Evolutionary conservation across 1,140 invertebrate genomes (phyloP).

Genomic region (Drosophila bocki): DNA sequence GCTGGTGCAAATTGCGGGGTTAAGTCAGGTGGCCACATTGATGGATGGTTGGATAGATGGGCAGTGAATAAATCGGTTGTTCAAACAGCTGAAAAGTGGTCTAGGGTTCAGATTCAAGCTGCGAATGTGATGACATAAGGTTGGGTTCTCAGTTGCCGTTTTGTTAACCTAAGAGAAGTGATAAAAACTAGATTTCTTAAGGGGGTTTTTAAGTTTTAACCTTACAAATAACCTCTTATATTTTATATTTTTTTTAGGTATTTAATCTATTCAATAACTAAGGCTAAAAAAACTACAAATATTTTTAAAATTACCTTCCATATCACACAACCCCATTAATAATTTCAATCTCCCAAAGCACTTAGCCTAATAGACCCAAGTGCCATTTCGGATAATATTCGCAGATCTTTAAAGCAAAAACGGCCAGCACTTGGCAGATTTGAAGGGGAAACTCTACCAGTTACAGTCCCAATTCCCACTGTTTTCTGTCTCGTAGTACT

Average conservation of each 20-base stretch:
- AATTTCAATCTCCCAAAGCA: background rate
- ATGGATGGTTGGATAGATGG: conserved; percentile 55
- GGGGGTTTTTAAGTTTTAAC: too few relatives aligned
- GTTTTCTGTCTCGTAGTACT: background rate
- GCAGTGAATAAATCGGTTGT: conserved; percentile 7
- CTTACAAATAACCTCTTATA: background rate
- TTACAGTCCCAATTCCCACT: conserved; percentile 27
- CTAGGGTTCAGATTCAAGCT: background rate
- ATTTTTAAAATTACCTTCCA: too few relatives aligned
- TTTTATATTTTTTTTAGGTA: background rate
- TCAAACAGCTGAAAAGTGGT: conserved; percentile 10
- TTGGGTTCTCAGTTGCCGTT: conserved; percentile 8
- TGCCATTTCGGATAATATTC: conserved; percentile 6
- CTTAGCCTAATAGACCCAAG: conserved; percentile 8
- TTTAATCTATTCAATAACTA: background rate
- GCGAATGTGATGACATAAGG: background rate
- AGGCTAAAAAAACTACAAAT: too few relatives aligned
- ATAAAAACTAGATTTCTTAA: background rate
- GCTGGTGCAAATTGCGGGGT: conserved; percentile 49
- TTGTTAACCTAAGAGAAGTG: background rate
- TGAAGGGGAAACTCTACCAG: background rate
- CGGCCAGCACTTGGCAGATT: background rate
- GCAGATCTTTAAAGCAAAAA: conserved; percentile 22
- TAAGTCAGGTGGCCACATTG: conserved; percentile 41
- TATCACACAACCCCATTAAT: too few relatives aligned